Base-by-base conservation (phyloP, 1,140 invertebrate genomes). In the Colletes gigas region DNA sequence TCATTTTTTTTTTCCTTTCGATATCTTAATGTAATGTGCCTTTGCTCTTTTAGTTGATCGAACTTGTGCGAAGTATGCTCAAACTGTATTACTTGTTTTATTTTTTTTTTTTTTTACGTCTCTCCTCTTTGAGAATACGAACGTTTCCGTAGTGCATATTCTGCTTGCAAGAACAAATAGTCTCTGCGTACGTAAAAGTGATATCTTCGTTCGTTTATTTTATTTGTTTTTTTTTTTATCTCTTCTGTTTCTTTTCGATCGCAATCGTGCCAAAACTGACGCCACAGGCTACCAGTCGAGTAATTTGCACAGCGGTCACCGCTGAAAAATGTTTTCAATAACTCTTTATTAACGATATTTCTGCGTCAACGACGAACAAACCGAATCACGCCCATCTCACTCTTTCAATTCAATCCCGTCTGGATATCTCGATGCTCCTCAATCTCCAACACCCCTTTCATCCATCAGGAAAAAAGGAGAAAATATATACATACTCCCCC, bases 1-100 rank as follows among this genome's bases (percentile, higher is more conserved):
- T 63, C 7, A 14, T 17, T 7, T 30, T 76, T 30, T 76, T 10
- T 50, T 54, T 62, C 15, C 41, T 15, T 12, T 17, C 2, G 70
- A 72, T 57, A 54, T 82, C 78, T 21, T 70, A 79, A 79, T 86
- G 84, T 85, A 82, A 79, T 87, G 70, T 86, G 85, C 86, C 74
- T 87, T 82, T 78, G 85, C 84, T 87, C 73, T 86, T 81, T 86
- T 87, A 80, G 83, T 86, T 85, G 83, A 82, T 79, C 83, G 70
- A 86, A 86, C 70, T 77, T 86, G 69, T 79, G 84, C 82, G 71
- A 83, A 84, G 78, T 86, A 86, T 82, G 84, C 82, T 63, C 75
- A 52, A 81, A 85, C 59, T 86, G 81, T 87, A 76, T 83, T 54
- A 78, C 55, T 74, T 30, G 2, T 30, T 30, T 30, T 30, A 30